phyloP scores from a whole-genome alignment of 2,797 vertebrate genomes.

The Enteromius unitaeniatus region DNA sequence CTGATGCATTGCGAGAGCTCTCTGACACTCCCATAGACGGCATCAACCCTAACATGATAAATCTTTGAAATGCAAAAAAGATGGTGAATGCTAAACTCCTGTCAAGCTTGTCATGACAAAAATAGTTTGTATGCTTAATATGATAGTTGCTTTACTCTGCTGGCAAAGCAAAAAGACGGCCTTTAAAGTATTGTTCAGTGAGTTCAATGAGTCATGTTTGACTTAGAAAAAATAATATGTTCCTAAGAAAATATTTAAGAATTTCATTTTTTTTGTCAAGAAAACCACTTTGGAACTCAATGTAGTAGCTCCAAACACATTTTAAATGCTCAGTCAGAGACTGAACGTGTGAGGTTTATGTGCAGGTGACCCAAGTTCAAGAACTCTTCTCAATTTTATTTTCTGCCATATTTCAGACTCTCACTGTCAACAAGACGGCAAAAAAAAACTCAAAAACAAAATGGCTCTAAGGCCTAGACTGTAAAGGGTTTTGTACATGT shows the following conservation, averaged over 20 bases:
- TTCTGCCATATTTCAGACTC: background rate
- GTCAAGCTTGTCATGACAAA: background rate
- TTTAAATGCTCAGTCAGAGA: background rate
- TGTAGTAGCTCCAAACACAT: background rate
- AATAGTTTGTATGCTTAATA: background rate
- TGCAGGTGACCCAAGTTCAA: background rate
- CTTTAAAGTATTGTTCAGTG: background rate
- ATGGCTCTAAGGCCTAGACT: background rate
- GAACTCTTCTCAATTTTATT: background rate
- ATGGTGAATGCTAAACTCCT: background rate
- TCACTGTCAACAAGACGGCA: background rate
- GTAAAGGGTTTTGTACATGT: conserved; percentile 1
- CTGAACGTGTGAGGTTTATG: background rate
- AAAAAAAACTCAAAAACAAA: background rate
- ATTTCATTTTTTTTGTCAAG: background rate
- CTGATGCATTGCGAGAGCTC: no score
- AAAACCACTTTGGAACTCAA: background rate
- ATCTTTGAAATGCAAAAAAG: background rate
- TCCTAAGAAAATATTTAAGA: background rate
- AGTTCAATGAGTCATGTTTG: background rate
- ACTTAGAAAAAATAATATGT: background rate
- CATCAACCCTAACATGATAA: no score
- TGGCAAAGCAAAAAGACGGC: background rate
- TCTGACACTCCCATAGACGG: no score
- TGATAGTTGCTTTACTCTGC: background rate